Evolutionary conservation across 2,797 vertebrate species (phyloP).

Genomic region (Glyptemys insculpta): DNA sequence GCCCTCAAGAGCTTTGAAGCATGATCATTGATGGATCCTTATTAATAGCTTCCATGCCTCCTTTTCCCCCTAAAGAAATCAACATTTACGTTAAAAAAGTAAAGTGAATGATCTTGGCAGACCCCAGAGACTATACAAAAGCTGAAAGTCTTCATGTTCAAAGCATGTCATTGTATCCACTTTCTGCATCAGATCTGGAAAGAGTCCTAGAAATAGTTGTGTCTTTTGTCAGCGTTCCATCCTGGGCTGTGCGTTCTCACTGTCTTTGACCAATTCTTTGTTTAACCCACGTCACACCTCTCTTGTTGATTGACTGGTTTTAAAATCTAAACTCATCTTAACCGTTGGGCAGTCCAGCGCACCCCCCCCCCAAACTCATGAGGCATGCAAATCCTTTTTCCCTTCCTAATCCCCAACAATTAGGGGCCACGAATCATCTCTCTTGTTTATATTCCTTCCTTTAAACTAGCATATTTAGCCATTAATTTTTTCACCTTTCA

Average conservation of each 20-base stretch:
- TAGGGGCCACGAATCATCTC: neutral
- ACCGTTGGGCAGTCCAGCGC: neutral
- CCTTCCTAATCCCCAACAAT: rapidly evolving
- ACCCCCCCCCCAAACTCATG: too few relatives aligned
- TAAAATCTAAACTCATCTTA: neutral
- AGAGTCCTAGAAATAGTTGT: neutral
- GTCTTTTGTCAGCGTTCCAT: neutral
- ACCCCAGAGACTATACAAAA: neutral
- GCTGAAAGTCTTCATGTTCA: neutral
- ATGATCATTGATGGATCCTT: neutral
- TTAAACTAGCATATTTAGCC: neutral
- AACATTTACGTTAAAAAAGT: neutral
- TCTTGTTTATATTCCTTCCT: neutral
- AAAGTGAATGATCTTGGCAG: neutral
- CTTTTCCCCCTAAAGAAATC: neutral
- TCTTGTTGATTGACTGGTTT: neutral
- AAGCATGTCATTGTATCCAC: neutral
- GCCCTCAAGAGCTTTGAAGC: neutral
- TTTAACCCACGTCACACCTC: neutral
- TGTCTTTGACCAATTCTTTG: neutral
- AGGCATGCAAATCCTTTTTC: neutral
- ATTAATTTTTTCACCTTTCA: neutral
- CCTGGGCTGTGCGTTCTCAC: neutral
- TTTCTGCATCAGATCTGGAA: neutral
- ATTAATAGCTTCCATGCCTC: neutral